A percentile compares a stretch with the other conserved stretches of the same genome.
Conservation (phyloP, 2,113 vertebrate genomes). For the Oostethus manadensis region DNA sequence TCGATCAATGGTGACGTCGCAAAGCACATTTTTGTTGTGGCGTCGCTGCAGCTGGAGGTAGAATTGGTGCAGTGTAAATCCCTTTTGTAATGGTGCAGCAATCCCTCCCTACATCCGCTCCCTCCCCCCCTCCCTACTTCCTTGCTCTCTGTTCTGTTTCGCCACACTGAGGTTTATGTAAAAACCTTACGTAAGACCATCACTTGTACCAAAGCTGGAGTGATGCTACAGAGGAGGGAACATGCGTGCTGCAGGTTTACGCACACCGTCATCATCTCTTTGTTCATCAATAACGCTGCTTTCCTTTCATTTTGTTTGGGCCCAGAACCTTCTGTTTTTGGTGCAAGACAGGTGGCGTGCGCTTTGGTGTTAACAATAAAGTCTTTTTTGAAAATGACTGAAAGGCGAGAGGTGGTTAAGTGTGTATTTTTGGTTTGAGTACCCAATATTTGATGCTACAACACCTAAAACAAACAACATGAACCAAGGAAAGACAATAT, state of each 20-base stretch:
- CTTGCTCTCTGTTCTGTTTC: conserved; percentile 29
- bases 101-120: conserved; percentile 14
- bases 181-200: conserved; percentile 71
- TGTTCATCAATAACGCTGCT: conserved; percentile 39
- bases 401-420: too few species aligned
- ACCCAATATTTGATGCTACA: too few species aligned
- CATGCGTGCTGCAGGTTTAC: conserved; percentile 6
- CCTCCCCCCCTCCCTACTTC: conserved; percentile 20
- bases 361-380: too few species aligned
- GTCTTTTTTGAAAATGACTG: too few species aligned
- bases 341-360: too few species aligned
- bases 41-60: conserved; percentile 29
- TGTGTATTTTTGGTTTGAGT: too few species aligned
- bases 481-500: too few species aligned
- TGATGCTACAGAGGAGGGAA: conserved; percentile 41
- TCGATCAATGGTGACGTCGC: conserved; percentile 16
- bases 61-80: conserved; percentile 73
- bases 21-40: conserved; percentile 28
- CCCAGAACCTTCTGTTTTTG: background rate
- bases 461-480: too few species aligned
- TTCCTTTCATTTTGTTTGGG: conserved; percentile 16
- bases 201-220: conserved; percentile 38
- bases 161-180: conserved; percentile 63
- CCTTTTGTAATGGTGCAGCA: conserved; percentile 64
- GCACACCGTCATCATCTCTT: conserved; percentile 37